phyloP scores from a whole-genome alignment of 2,888 invertebrate species.

The Temnothorax unifasciatus region DNA sequence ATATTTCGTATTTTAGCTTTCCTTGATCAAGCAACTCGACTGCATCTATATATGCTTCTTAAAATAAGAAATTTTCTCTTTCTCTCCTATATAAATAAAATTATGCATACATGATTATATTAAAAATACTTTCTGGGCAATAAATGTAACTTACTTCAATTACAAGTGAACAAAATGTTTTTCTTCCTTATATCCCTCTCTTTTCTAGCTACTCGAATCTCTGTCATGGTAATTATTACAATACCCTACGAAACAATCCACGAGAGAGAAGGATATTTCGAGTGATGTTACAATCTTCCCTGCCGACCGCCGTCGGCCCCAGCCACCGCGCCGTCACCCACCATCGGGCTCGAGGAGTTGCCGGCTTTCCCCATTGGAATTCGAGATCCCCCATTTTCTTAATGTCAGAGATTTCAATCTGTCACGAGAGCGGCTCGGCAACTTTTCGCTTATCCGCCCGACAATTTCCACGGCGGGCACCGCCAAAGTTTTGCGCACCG shows the following conservation, averaged over 20 bases:
- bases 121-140: background rate
- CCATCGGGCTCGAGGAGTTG: conserved; percentile 68
- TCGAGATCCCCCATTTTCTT: conserved; percentile 74
- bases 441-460: conserved; percentile 61
- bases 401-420: conserved; percentile 76
- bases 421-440: conserved; percentile 64
- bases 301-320: conserved; percentile 34
- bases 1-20: background rate
- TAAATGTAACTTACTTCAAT: background rate
- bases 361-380: conserved; percentile 64
- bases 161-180: background rate
- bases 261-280: conserved; percentile 56
- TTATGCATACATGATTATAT: background rate
- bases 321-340: conserved; percentile 61
- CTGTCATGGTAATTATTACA: conserved; percentile 49
- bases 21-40: background rate
- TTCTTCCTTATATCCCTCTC: background rate
- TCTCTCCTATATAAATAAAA: background rate
- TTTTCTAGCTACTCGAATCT: conserved; percentile 11
- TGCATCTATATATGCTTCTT: background rate
- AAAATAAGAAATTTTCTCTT: background rate
- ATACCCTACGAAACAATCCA: conserved; percentile 46
- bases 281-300: conserved; percentile 61
- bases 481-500: conserved; percentile 36
- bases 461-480: conserved; percentile 55